Percentiles rank a stretch among this genome's conserved stretches.
phyloP scores from a whole-genome alignment of 2,113 vertebrate species.

The Athene noctua region DNA sequence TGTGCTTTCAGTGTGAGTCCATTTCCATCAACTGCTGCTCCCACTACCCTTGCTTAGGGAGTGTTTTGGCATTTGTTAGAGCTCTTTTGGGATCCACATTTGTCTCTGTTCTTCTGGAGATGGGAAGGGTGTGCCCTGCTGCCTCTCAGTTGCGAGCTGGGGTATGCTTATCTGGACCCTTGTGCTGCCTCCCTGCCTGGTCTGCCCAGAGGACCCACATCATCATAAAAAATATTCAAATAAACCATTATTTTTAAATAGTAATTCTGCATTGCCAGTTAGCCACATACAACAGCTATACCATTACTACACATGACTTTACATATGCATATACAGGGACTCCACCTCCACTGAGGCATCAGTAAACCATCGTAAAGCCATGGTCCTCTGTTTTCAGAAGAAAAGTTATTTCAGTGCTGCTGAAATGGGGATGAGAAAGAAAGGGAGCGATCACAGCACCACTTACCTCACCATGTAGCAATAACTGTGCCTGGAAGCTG shows the following conservation, averaged over 20 bases:
- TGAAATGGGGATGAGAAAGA: background rate
- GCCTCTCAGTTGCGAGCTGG: background rate
- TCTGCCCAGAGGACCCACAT: background rate
- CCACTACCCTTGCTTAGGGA: background rate
- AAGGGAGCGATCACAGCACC: background rate
- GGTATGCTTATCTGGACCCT: background rate
- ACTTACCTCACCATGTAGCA: background rate
- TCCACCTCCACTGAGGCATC: background rate
- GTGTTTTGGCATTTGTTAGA: background rate
- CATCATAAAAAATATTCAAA: background rate
- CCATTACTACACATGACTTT: background rate
- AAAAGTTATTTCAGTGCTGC: background rate
- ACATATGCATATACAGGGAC: fast-evolving
- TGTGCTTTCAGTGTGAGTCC: background rate
- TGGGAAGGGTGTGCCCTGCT: background rate
- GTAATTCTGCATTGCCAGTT: background rate
- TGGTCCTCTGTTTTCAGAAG: background rate
- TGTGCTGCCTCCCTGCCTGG: background rate
- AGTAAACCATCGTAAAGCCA: background rate
- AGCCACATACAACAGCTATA: background rate
- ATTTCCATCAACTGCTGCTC: background rate
- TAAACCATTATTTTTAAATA: background rate
- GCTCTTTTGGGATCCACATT: background rate
- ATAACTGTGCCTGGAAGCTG: background rate
- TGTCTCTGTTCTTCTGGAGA: background rate